Percentiles rank a stretch among this genome's conserved stretches.
Conservation (phyloP, 2,888 invertebrate species). For the Myopa tessellatipennis region DNA sequence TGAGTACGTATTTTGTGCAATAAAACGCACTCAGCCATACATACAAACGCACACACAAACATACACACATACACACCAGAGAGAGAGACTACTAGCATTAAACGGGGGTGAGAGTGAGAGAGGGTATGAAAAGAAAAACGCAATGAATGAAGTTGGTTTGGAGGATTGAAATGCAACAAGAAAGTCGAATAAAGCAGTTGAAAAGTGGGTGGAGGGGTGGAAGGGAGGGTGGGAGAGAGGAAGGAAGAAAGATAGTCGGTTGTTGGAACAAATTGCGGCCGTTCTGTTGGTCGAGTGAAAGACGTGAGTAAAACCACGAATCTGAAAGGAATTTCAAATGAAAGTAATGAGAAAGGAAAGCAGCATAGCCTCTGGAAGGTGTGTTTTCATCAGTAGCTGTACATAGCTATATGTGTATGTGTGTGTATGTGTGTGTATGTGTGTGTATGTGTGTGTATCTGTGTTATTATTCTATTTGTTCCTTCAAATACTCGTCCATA, state of each 20-base stretch:
- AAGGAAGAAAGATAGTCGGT: background rate
- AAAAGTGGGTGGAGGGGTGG: background rate
- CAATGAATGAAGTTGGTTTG: background rate
- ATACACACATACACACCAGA: background rate
- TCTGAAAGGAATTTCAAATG: background rate
- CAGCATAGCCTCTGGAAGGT: background rate
- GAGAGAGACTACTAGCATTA: background rate
- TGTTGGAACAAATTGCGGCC: background rate
- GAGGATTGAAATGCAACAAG: background rate
- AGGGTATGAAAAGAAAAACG: background rate
- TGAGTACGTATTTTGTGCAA: background rate
- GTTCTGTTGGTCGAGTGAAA: slow-evolving; percentile 6
- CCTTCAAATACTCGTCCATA: too few relatives aligned
- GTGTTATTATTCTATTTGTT: too few relatives aligned
- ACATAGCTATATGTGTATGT: too few relatives aligned
- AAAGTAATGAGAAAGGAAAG: background rate
- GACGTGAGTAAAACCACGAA: background rate
- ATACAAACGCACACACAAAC: background rate
- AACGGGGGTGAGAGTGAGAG: background rate
- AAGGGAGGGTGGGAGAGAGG: background rate
- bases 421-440: too few relatives aligned
- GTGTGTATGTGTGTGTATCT: too few relatives aligned
- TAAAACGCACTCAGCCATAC: background rate
- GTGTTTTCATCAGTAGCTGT: background rate
- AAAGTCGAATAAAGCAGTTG: background rate